Percentiles rank a stretch among this genome's conserved stretches.
These are phyloP conservation scores for Corythoichthys haematopterus DNA, from an alignment of 2,113 vertebrate genomes.

Conservation along the genomic window DNA sequence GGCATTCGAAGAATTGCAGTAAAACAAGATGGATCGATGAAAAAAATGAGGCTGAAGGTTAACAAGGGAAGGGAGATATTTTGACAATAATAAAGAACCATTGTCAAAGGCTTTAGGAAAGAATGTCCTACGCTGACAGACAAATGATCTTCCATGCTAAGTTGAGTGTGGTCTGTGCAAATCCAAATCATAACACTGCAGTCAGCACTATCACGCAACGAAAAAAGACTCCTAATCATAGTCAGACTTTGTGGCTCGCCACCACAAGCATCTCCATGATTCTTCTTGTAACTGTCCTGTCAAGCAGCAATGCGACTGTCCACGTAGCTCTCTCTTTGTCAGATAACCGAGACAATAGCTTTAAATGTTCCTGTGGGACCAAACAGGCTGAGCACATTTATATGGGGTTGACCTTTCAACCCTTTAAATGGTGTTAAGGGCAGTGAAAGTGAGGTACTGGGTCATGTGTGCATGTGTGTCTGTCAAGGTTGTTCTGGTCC, in stretches of 20 bases:
- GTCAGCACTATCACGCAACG: constrained; percentile 5
- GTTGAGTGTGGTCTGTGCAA: not conserved
- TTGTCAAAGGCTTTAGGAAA: constrained; percentile 5
- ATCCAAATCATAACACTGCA: constrained; percentile 11
- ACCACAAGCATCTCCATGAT: constrained; percentile 29
- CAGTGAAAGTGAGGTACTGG: constrained; percentile 32
- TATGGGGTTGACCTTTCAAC: constrained; percentile 48
- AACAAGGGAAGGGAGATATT: not conserved
- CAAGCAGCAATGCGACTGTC: not conserved
- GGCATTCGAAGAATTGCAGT: constrained; percentile 28
- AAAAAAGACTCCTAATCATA: constrained; percentile 18
- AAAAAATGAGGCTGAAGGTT: constrained; percentile 12
- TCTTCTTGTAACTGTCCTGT: constrained; percentile 28
- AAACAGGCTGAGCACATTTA: constrained; percentile 34
- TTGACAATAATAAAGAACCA: not conserved
- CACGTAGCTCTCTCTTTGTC: constrained; percentile 23
- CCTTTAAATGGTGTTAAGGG: constrained; percentile 37
- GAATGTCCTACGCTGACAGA: constrained; percentile 1
- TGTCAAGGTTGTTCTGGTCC: constrained; percentile 28
- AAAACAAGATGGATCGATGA: constrained; percentile 17
- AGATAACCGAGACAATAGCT: constrained; percentile 38
- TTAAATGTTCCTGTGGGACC: constrained; percentile 8
- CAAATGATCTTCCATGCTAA: not conserved
- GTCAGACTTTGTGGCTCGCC: constrained; percentile 22
- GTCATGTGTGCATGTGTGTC: constrained; percentile 11